Evolutionary conservation across 2,113 vertebrate genomes (phyloP).

Genomic region (Python bivittatus): DNA sequence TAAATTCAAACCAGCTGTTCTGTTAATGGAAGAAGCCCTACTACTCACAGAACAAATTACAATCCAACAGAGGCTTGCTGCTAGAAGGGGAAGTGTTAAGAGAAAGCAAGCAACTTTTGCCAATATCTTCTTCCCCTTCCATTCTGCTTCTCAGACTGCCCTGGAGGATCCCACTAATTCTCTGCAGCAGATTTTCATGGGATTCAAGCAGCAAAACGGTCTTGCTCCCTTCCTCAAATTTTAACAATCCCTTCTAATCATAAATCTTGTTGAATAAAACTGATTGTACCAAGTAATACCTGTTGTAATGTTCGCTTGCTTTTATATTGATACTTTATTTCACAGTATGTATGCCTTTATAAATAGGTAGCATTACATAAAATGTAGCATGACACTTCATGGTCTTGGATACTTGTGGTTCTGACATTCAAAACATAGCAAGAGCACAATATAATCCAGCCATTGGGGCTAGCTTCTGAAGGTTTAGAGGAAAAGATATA

Average conservation of each 20-base stretch:
- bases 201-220: background rate
- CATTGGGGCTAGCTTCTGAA: background rate
- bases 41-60: background rate
- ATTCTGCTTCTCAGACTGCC: background rate
- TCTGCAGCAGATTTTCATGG: background rate
- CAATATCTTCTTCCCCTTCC: background rate
- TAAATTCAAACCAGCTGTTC: background rate
- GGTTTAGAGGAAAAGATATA: background rate
- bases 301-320: background rate
- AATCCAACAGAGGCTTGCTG: background rate
- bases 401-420: background rate
- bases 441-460: background rate
- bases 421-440: background rate
- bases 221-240: background rate
- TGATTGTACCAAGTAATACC: background rate
- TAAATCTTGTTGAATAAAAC: background rate
- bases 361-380: background rate
- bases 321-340: background rate
- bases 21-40: background rate
- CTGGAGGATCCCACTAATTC: background rate
- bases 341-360: background rate
- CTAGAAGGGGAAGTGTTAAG: background rate
- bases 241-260: background rate
- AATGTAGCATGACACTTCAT: background rate
- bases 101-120: background rate